phyloP scores from a whole-genome alignment of 2,797 vertebrate genomes.

The Vireo griseus region DNA sequence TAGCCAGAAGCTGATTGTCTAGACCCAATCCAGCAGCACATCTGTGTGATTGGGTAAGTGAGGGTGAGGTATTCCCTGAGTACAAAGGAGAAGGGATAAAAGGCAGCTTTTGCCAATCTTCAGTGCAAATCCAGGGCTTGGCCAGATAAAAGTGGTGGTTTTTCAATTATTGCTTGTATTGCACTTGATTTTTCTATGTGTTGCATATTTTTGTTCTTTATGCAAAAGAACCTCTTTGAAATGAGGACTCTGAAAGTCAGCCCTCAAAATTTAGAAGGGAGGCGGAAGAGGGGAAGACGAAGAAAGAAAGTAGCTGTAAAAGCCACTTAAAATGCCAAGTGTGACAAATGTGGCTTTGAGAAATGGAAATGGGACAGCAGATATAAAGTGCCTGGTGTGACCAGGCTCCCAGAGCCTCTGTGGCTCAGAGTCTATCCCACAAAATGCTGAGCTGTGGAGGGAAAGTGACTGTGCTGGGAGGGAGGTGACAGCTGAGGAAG shows the following conservation, averaged over 20 bases:
- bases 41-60: neutral
- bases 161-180: neutral
- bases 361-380: neutral
- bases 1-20: neutral
- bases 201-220: neutral
- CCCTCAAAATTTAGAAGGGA: neutral
- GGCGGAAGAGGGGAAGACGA: neutral
- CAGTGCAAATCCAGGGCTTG: neutral
- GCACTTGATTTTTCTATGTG: neutral
- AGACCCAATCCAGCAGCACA: neutral
- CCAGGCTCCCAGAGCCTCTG: neutral
- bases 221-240: neutral
- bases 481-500: neutral
- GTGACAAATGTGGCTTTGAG: neutral
- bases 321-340: neutral
- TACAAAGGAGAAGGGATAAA: neutral
- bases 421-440: neutral
- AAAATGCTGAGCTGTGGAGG: neutral
- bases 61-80: neutral
- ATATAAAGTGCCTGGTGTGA: neutral
- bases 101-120: neutral
- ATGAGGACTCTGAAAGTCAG: neutral
- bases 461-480: neutral
- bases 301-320: neutral
- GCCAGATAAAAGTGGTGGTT: neutral